Evolutionary conservation across 2,888 invertebrate species (phyloP).

Genomic region (Globia sparganii): DNA sequence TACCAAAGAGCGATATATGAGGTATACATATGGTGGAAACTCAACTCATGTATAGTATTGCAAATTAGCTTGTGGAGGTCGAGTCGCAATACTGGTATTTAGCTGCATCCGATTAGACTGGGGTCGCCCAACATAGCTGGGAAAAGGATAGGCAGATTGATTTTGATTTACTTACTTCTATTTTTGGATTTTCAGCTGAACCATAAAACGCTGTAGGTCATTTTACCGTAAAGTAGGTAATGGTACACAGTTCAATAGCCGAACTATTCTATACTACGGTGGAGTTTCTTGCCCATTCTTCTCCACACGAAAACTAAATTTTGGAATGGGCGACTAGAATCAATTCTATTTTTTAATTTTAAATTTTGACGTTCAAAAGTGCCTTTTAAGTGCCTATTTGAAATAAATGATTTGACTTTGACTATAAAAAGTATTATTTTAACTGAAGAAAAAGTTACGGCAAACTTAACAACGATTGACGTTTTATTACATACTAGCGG

Average conservation of each 20-base stretch:
- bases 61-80: not conserved
- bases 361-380: too few species aligned
- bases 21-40: too few species aligned
- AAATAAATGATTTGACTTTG: too few species aligned
- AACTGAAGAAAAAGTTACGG: not conserved
- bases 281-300: too few species aligned
- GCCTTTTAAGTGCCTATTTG: too few species aligned
- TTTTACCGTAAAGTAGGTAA: not conserved
- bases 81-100: not conserved
- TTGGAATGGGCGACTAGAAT: too few species aligned
- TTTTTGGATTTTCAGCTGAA: not conserved
- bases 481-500: too few species aligned
- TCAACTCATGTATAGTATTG: not conserved
- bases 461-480: not conserved
- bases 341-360: too few species aligned
- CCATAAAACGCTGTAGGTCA: not conserved
- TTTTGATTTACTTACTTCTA: not conserved
- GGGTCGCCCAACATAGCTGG: not conserved
- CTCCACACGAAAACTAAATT: too few species aligned
- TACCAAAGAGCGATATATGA: not conserved
- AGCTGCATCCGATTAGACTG: not conserved
- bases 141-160: not conserved
- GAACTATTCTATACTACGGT: not conserved
- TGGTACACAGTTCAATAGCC: not conserved
- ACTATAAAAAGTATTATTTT: not conserved